A percentile compares a stretch with the other conserved stretches of the same genome.
phyloP scores from a whole-genome alignment of 2,888 invertebrate species.

The Siphlonurus alternatus region DNA sequence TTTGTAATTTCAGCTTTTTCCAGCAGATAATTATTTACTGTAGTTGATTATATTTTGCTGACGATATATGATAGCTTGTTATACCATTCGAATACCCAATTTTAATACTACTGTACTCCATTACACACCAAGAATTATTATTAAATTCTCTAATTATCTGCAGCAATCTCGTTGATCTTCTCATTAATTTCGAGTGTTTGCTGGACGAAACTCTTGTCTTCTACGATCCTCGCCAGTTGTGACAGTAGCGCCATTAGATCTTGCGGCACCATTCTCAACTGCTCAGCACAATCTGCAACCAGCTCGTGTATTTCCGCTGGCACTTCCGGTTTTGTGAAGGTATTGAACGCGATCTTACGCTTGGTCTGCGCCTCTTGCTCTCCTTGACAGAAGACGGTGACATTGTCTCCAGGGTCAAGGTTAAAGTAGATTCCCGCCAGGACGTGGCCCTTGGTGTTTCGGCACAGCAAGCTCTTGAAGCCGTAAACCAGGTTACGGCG shows the following conservation, averaged over 20 bases:
- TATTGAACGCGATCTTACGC: conserved; percentile 56
- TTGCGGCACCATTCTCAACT: conserved; percentile 22
- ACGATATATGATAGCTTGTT: too few species aligned
- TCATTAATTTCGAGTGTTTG: conserved; percentile 66
- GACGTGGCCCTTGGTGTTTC: conserved; percentile 69
- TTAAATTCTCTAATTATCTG: conserved; percentile 38
- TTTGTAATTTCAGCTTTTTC: too few species aligned
- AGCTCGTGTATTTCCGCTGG: conserved; percentile 7
- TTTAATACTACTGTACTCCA: too few species aligned
- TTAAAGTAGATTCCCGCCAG: conserved; percentile 67
- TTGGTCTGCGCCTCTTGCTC: conserved; percentile 40
- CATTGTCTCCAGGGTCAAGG: conserved; percentile 24
- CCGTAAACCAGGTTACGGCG: conserved; percentile 77
- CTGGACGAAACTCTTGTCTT: conserved; percentile 52
- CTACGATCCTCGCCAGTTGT: conserved; percentile 46
- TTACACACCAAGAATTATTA: too few species aligned
- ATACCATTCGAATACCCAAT: too few species aligned
- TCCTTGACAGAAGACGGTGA: conserved; percentile 66
- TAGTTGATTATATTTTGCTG: too few species aligned
- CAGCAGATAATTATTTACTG: too few species aligned
- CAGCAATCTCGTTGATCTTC: conserved; percentile 59
- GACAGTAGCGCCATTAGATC: conserved; percentile 44
- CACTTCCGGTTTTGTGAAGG: conserved; percentile 28
- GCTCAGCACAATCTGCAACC: conserved; percentile 41
- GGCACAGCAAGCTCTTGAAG: conserved; percentile 47